Evolutionary conservation across 1,140 invertebrate species (phyloP).

Genomic region (Bombus confusus): DNA sequence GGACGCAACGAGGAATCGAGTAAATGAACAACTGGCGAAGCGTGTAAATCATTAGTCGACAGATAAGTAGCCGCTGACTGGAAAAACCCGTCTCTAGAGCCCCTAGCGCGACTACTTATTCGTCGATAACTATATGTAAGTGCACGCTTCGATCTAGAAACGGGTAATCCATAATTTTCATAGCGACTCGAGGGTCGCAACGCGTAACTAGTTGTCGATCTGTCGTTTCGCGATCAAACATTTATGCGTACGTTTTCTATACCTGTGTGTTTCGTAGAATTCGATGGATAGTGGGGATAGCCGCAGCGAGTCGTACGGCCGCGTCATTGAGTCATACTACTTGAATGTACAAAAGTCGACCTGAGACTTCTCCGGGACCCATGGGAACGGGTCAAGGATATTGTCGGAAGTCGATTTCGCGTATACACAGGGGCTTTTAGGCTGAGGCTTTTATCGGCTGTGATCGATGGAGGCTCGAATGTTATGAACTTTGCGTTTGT

Average conservation of each 20-base stretch:
- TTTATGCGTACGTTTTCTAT: not conserved
- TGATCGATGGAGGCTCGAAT: not conserved
- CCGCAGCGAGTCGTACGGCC: constrained; percentile 1
- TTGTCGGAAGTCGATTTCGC: not conserved
- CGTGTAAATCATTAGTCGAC: too few species aligned
- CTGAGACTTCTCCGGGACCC: not conserved
- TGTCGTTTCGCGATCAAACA: constrained; percentile 9
- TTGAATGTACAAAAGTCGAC: constrained; percentile 8
- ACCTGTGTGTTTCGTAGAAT: not conserved
- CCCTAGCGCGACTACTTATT: too few species aligned
- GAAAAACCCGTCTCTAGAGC: too few species aligned
- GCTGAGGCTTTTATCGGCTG: not conserved
- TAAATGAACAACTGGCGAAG: too few species aligned
- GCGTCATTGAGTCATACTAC: constrained; percentile 46
- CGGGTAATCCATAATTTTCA: not conserved
- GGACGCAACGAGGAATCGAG: too few species aligned
- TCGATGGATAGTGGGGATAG: not conserved
- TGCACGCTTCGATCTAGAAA: not conserved
- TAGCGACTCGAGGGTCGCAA: not conserved
- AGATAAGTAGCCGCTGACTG: too few species aligned
- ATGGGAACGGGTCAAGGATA: constrained; percentile 41
- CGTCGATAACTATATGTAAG: not conserved
- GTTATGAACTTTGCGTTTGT: not conserved
- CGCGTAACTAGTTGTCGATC: not conserved
- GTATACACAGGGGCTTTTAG: not conserved